Base-by-base conservation (phyloP, 1,140 invertebrate genomes). In the Ostrea edulis region DNA sequence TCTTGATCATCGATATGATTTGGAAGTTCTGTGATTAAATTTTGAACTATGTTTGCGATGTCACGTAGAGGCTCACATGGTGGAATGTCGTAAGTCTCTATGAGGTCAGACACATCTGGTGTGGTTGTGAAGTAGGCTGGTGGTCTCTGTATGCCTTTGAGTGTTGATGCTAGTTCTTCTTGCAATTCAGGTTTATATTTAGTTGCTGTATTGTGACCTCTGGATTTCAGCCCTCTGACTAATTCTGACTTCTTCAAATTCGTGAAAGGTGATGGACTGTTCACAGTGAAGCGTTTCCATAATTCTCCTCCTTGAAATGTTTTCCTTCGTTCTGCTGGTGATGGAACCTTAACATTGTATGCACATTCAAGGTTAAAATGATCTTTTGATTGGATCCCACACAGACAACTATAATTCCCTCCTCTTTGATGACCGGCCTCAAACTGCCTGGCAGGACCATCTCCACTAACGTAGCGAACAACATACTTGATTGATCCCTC, bases 341-440 rank as follows among this genome's bases (percentile, higher is more conserved):
- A 52, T 20, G 17, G 44, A 44, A 35, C 25, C 5, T 82, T 11
- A 17, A 54, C 12, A 7, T 44, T 9, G 17, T 14, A 52, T 8
- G 84, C 84, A 86, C 29, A 51, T 11, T 65, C 25, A 12, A 88
- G 8, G 35, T 85, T 85, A 20, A 20, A 20, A 20, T 85, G 83
- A 3, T 88, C 25, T 35, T 52, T 35, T 4, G 82, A 22, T 20
- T 17, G 22, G 14, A 88, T 82, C 4, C 68, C 84, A 82, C 87
- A 85, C 11, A 77, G 54, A 44, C 87, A 88, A n/a, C 51, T 22
- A 22, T n/a, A 88, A 82, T 85, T 77, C 5, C 65, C 62, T 29
- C 77, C 84, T 20, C 71, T 82, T 29, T 88, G 87, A 11, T 88
- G 71, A 0, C 87, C 84, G n/a, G 65, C 35, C 51, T 88, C 87